Evolutionary conservation across 2,888 invertebrate genomes (phyloP).

Genomic region (Hoplodrina ambigua): DNA sequence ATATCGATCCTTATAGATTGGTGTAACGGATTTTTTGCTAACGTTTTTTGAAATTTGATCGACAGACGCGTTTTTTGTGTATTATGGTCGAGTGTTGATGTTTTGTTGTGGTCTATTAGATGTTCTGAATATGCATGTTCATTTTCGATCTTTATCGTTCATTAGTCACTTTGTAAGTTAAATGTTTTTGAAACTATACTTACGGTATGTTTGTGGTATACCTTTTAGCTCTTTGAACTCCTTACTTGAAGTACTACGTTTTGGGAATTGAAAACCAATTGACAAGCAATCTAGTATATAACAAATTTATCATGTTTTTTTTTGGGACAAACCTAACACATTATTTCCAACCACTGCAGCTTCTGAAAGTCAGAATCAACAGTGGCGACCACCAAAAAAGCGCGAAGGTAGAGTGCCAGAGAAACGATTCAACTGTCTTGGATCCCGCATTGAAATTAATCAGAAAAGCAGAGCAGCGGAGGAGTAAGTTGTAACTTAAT

Average conservation of each 20-base stretch:
- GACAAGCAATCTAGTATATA: background rate
- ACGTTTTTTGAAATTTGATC: slow-evolving; percentile 29
- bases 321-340: too few relatives aligned
- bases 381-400: too few relatives aligned
- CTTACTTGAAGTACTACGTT: background rate
- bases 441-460: too few relatives aligned
- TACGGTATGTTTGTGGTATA: background rate
- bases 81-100: slow-evolving; percentile 20
- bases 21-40: slow-evolving; percentile 57
- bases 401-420: too few relatives aligned
- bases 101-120: slow-evolving; percentile 29
- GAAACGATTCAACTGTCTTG: too few relatives aligned
- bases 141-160: slow-evolving; percentile 24
- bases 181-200: background rate
- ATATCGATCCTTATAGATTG: slow-evolving; percentile 54
- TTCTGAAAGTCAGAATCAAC: too few relatives aligned
- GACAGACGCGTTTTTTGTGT: slow-evolving; percentile 26
- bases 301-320: too few relatives aligned
- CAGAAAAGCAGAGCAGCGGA: too few relatives aligned
- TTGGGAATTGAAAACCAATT: background rate
- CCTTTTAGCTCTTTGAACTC: background rate
- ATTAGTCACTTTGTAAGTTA: slow-evolving; percentile 13
- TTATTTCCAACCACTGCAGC: too few relatives aligned
- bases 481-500: too few relatives aligned
- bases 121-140: slow-evolving; percentile 10